Conservation (phyloP, 2,888 invertebrate genomes). For the Caenorhabditis imperialis region DNA sequence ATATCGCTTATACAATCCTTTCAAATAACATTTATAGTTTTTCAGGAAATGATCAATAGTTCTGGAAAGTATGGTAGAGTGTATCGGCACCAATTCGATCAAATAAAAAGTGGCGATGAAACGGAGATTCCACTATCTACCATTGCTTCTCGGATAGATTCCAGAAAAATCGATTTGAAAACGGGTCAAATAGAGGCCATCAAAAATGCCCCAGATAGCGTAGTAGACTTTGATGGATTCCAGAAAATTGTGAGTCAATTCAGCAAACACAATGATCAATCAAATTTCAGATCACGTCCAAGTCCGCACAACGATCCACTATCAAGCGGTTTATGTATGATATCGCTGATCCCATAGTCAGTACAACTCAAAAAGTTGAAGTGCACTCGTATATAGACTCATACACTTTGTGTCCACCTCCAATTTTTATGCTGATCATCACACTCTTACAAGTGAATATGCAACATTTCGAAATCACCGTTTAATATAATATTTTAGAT, state of each 20-base stretch:
- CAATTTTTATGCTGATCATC: constrained; percentile 91
- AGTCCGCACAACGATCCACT: constrained; percentile 49
- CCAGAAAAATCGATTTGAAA: constrained; percentile 43
- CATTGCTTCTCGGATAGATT: constrained; percentile 36
- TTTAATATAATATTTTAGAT: constrained; percentile 77
- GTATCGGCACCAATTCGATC: constrained; percentile 49
- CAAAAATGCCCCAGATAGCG: constrained; percentile 46
- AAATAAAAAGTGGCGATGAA: constrained; percentile 29
- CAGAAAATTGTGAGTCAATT: constrained; percentile 56
- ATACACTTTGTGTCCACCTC: constrained; percentile 84
- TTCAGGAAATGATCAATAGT: too few species aligned
- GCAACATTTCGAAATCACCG: not conserved
- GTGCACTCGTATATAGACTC: constrained; percentile 64
- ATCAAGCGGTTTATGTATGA: constrained; percentile 55
- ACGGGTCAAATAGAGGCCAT: constrained; percentile 53
- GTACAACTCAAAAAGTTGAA: constrained; percentile 48
- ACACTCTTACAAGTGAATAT: constrained; percentile 82
- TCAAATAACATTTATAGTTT: too few species aligned
- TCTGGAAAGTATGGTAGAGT: constrained; percentile 44
- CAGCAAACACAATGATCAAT: not conserved
- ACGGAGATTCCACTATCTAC: constrained; percentile 48
- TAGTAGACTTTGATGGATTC: constrained; percentile 61
- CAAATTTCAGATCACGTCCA: constrained; percentile 52
- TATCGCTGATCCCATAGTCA: constrained; percentile 54
- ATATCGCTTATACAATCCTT: too few species aligned